Evolutionary conservation across 2,113 vertebrate species (phyloP).

Genomic region (Chloroceryle aenea): DNA sequence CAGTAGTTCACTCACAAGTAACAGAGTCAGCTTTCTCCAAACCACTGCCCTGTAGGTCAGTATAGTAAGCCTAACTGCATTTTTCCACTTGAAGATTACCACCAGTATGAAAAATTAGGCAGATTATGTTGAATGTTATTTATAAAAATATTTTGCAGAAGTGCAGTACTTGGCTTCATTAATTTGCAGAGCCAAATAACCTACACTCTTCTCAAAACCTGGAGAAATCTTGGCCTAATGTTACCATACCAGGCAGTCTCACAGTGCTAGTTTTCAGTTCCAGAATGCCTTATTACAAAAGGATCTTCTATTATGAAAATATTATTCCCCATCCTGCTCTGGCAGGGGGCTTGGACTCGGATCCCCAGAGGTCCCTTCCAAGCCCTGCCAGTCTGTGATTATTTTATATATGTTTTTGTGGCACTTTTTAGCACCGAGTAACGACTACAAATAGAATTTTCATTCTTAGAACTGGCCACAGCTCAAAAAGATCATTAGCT

Average conservation of each 20-base stretch:
- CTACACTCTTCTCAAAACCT: background rate
- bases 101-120: background rate
- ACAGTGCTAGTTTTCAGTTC: background rate
- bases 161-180: background rate
- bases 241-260: background rate
- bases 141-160: background rate
- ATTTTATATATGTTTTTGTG: background rate
- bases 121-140: background rate
- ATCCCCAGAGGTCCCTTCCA: too few species aligned
- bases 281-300: background rate
- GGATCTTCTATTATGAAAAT: background rate
- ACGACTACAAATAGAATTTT: background rate
- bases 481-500: background rate
- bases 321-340: too few species aligned
- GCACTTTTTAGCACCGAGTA: background rate
- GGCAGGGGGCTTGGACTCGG: too few species aligned
- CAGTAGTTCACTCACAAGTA: conserved; percentile 14
- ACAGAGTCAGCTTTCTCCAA: conserved; percentile 46
- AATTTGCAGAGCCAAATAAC: background rate
- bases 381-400: too few species aligned
- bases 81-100: background rate
- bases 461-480: background rate
- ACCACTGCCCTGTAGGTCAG: background rate
- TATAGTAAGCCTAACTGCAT: background rate
- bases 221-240: background rate